Conservation (phyloP, 1,140 invertebrate genomes). For the Neodiprion virginianus region DNA sequence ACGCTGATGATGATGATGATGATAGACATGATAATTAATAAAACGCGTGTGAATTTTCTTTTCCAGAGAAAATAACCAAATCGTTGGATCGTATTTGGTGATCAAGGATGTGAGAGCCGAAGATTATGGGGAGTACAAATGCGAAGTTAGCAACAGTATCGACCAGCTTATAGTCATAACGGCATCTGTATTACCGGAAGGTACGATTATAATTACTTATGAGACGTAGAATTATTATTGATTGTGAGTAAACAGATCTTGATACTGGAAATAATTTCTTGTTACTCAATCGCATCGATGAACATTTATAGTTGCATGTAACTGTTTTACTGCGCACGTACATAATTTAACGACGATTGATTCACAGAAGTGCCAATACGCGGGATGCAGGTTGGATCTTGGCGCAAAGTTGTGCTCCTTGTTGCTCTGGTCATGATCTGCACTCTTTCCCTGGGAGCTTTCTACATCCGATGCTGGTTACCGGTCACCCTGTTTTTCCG, state of each 20-base stretch:
- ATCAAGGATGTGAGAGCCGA: constrained; percentile 66
- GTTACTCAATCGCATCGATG: constrained; percentile 5
- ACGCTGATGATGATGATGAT: too few species aligned
- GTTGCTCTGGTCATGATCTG: constrained; percentile 48
- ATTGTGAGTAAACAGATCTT: too few species aligned
- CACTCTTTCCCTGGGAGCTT: constrained; percentile 47
- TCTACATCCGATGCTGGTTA: constrained; percentile 56
- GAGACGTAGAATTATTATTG: too few species aligned
- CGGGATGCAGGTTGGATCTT: constrained; percentile 51
- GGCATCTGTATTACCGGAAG: constrained; percentile 56
- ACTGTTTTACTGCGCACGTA: neutral
- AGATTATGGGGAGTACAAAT: constrained; percentile 75
- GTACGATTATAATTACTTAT: constrained; percentile 34
- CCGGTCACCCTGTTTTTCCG: constrained; percentile 50
- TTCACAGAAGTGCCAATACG: constrained; percentile 2
- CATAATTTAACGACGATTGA: neutral
- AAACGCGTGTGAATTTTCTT: too few species aligned
- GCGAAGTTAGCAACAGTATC: constrained; percentile 63
- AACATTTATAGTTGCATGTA: neutral
- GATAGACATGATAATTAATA: too few species aligned
- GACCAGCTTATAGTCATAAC: constrained; percentile 57
- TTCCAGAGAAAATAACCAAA: constrained; percentile 71
- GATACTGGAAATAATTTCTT: neutral
- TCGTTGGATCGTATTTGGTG: constrained; percentile 72
- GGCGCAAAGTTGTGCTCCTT: constrained; percentile 52